Evolutionary conservation across 2,797 vertebrate species (phyloP).

Genomic region (Falco cherrug): DNA sequence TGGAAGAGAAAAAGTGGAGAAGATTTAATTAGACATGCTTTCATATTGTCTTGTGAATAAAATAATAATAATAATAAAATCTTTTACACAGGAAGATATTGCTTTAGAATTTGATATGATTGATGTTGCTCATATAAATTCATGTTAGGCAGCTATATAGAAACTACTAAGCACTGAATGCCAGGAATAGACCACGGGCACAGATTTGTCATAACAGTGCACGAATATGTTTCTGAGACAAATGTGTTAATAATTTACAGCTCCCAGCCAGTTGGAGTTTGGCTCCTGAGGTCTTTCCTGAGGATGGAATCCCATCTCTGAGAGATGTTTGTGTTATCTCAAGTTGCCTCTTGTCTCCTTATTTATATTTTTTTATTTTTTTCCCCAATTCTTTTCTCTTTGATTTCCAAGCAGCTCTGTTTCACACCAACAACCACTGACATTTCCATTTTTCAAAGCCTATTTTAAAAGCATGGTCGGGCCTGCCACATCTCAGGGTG

Average conservation of each 20-base stretch:
- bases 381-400: not conserved
- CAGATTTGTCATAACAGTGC: conserved; percentile 47
- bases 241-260: conserved; percentile 72
- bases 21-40: conserved; percentile 37
- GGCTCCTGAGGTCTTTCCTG: conserved; percentile 43
- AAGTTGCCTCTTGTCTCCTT: conserved; percentile 53
- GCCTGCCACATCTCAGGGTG: not conserved
- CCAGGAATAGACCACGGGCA: conserved; percentile 29
- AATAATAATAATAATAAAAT: not conserved
- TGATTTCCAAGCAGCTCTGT: not conserved
- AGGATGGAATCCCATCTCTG: conserved; percentile 41
- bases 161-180: conserved; percentile 48
- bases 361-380: conserved; percentile 31
- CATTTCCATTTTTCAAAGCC: conserved; percentile 43
- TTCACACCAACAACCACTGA: not conserved
- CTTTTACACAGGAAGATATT: conserved; percentile 37
- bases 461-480: not conserved
- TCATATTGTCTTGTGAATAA: not conserved
- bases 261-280: conserved; percentile 29
- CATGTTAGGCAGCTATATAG: conserved; percentile 45
- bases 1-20: conserved; percentile 12
- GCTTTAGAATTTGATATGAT: conserved; percentile 57
- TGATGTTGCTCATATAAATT: conserved; percentile 59
- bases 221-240: conserved; percentile 51
- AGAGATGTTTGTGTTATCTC: conserved; percentile 50